These are phyloP conservation scores for Puma concolor DNA, from an alignment of 2,113 vertebrate species.

Conservation along the genomic window DNA sequence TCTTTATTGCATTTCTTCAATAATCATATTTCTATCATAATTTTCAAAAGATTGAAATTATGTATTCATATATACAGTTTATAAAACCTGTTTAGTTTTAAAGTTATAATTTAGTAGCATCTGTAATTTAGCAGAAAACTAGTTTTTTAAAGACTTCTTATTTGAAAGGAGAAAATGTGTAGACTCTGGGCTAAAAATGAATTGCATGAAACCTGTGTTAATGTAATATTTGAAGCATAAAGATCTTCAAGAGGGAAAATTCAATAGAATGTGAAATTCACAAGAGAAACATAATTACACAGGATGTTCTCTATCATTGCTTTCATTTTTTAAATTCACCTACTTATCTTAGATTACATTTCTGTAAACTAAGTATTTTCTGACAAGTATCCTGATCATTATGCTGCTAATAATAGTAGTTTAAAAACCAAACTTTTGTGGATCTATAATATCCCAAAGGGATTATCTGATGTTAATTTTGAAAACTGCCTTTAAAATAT, in stretches of 20 bases:
- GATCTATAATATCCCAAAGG: not conserved
- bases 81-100: not conserved
- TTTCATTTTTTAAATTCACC: slow-evolving; percentile 40
- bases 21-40: not conserved
- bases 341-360: not conserved
- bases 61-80: not conserved
- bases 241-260: not conserved
- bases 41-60: not conserved
- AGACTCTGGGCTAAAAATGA: slow-evolving; percentile 1
- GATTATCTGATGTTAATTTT: not conserved
- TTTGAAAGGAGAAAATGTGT: not conserved
- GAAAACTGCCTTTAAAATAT: slow-evolving; percentile 7
- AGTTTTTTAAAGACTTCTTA: not conserved
- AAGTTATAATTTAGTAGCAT: slow-evolving; percentile 21
- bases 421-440: not conserved
- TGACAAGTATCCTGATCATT: not conserved
- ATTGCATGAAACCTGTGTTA: not conserved
- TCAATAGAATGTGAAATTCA: slow-evolving; percentile 6
- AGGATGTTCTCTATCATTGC: not conserved
- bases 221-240: slow-evolving; percentile 53
- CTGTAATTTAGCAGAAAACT: not conserved
- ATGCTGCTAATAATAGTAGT: not conserved
- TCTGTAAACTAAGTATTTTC: slow-evolving; percentile 7
- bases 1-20: not conserved
- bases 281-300: slow-evolving; percentile 44